Evolutionary conservation across 2,113 vertebrate species (phyloP).

Genomic region (Eudorcas thomsonii): DNA sequence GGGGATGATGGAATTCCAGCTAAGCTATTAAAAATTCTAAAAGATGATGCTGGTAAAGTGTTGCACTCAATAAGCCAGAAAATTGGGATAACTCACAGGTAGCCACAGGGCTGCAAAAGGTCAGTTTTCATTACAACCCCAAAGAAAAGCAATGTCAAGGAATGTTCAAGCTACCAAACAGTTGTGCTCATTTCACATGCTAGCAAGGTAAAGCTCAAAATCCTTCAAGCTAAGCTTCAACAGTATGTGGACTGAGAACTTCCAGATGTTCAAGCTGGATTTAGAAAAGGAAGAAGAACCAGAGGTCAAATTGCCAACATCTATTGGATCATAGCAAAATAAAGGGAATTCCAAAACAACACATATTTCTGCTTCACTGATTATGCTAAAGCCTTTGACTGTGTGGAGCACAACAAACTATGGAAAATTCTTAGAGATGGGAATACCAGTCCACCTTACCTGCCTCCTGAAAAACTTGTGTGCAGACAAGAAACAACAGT

Average conservation of each 20-base stretch:
- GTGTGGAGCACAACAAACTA: not conserved
- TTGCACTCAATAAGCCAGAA: not conserved
- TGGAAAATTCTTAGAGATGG: not conserved
- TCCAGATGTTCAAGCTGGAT: not conserved
- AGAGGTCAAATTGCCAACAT: not conserved
- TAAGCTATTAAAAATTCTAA: not conserved
- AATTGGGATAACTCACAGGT: not conserved
- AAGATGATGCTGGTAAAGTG: not conserved
- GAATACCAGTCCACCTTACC: not conserved
- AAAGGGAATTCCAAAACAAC: not conserved
- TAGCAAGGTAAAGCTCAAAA: not conserved
- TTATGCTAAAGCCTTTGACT: not conserved
- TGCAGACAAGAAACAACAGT: not conserved
- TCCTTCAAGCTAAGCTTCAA: not conserved
- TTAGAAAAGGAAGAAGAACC: not conserved
- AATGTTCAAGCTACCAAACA: not conserved
- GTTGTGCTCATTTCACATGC: not conserved
- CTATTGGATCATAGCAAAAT: not conserved
- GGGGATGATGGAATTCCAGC: not conserved
- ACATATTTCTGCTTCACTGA: not conserved
- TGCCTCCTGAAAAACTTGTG: not conserved
- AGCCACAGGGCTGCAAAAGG: not conserved
- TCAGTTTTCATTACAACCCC: not conserved
- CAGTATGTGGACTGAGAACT: not conserved
- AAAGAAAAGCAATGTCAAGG: not conserved